Evolutionary conservation across 2,797 vertebrate species (phyloP).

Genomic region (Hippocampus kuda): DNA sequence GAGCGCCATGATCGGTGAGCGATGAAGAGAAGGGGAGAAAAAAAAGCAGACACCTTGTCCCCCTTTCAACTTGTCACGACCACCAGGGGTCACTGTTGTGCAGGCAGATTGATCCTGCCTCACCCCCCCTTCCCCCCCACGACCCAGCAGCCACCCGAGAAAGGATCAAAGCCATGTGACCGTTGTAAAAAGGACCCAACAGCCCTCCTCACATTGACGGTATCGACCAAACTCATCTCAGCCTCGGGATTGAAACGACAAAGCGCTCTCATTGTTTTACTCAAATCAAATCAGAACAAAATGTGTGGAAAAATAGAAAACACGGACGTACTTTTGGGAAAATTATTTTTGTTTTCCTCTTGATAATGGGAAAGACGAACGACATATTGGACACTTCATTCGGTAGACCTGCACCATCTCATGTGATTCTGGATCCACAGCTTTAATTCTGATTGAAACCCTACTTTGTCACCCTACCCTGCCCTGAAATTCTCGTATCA

Average conservation of each 20-base stretch:
- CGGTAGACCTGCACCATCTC: too few relatives aligned
- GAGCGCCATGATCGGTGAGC: not conserved
- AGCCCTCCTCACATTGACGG: not conserved
- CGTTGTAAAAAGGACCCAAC: slow-evolving; percentile 10
- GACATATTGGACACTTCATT: too few relatives aligned
- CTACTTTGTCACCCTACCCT: too few relatives aligned
- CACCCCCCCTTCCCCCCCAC: slow-evolving; percentile 16
- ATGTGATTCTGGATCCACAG: too few relatives aligned
- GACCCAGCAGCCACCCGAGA: slow-evolving; percentile 14
- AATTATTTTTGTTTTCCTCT: too few relatives aligned
- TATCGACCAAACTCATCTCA: too few relatives aligned
- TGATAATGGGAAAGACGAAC: too few relatives aligned
- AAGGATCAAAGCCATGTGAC: slow-evolving; percentile 50
- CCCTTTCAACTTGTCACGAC: slow-evolving; percentile 8
- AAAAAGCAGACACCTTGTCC: not conserved
- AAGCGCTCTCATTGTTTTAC: not conserved
- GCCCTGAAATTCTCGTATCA: too few relatives aligned
- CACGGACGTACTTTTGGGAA: too few relatives aligned
- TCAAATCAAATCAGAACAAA: not conserved
- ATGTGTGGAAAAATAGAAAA: not conserved
- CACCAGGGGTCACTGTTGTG: slow-evolving; percentile 68
- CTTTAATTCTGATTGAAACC: too few relatives aligned
- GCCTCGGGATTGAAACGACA: not conserved
- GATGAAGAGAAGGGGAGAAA: too few relatives aligned
- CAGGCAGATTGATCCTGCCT: slow-evolving; percentile 50